Conservation (phyloP, 2,113 vertebrate genomes). For the Stigmatopora argus region DNA sequence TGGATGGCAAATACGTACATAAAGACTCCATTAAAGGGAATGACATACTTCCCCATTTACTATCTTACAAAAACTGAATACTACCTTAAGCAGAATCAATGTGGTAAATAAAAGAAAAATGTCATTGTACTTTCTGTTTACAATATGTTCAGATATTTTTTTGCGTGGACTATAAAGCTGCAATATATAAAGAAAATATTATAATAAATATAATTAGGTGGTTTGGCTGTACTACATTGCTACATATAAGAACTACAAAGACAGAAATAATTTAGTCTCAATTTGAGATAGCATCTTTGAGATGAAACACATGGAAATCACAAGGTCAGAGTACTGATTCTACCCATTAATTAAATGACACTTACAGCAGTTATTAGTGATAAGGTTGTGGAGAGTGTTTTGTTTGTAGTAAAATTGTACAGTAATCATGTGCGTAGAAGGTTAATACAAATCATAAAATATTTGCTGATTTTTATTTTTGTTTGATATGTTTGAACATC, state of each 20-base stretch:
- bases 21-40: conserved; percentile 2
- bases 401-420: neutral
- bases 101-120: neutral
- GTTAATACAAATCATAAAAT: neutral
- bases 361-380: too few relatives aligned
- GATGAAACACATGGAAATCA: neutral
- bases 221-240: neutral
- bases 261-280: neutral
- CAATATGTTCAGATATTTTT: neutral
- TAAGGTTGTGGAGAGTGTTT: too few relatives aligned
- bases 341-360: neutral
- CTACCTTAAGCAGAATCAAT: neutral
- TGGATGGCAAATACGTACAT: conserved; percentile 10
- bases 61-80: neutral
- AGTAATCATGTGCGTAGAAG: neutral
- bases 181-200: neutral
- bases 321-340: neutral
- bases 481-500: neutral
- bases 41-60: neutral
- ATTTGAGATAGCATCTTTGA: neutral
- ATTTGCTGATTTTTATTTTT: neutral
- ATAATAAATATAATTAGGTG: neutral
- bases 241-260: neutral
- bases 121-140: neutral
- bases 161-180: neutral